phyloP scores from a whole-genome alignment of 2,888 invertebrate genomes.

The Carterocephalus palaemon region DNA sequence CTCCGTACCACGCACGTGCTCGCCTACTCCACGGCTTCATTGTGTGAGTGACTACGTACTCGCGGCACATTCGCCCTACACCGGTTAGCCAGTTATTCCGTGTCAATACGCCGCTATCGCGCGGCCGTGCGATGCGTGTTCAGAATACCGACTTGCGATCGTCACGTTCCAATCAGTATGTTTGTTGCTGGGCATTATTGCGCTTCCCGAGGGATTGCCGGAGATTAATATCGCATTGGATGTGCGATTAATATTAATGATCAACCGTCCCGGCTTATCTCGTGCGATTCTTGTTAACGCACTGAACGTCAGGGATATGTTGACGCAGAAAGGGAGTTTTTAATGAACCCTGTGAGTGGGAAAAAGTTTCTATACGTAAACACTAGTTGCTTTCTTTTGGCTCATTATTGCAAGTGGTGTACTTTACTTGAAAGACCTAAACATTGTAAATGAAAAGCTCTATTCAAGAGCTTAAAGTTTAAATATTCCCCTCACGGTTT shows the following conservation, averaged over 20 bases:
- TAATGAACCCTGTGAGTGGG: too few relatives aligned
- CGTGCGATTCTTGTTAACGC: slow-evolving; percentile 6
- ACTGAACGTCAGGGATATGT: neutral
- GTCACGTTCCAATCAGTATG: slow-evolving; percentile 62
- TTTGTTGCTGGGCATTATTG: slow-evolving; percentile 68
- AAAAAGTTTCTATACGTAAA: too few relatives aligned
- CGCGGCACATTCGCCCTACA: slow-evolving; percentile 6
- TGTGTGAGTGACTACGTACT: slow-evolving; percentile 60
- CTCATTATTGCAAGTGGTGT: too few relatives aligned
- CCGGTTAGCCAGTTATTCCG: slow-evolving; percentile 45
- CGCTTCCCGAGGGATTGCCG: slow-evolving; percentile 54
- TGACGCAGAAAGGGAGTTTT: neutral
- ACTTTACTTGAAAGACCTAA: too few relatives aligned
- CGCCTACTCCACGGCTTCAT: slow-evolving; percentile 43
- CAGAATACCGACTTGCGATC: slow-evolving; percentile 59
- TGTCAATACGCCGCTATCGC: slow-evolving; percentile 55
- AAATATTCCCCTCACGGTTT: neutral
- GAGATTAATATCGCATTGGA: slow-evolving; percentile 57
- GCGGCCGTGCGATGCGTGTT: slow-evolving; percentile 60
- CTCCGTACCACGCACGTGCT: slow-evolving; percentile 55
- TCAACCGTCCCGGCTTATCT: slow-evolving; percentile 13
- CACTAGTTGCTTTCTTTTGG: too few relatives aligned
- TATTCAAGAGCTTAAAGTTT: neutral
- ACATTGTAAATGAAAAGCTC: neutral
- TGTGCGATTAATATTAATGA: slow-evolving; percentile 35